Percentiles rank a stretch among this genome's conserved stretches.
These are phyloP conservation scores for Poecilus cupreus DNA, from an alignment of 2,888 invertebrate genomes.

Conservation along the genomic window DNA sequence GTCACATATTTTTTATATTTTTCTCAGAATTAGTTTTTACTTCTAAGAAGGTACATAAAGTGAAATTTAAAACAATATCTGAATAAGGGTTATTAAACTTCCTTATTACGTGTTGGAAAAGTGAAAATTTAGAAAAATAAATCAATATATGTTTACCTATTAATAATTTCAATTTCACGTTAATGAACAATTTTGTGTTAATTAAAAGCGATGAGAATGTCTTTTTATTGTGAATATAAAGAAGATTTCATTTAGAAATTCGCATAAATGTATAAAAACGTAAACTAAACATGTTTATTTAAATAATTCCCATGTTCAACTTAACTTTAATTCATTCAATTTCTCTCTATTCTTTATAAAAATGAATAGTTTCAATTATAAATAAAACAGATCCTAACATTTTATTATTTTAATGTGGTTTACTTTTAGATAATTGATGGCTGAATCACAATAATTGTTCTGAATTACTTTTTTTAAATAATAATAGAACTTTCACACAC, in stretches of 20 bases:
- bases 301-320: conserved; percentile 2
- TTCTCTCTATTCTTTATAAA: conserved; percentile 23
- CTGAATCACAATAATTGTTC: conserved; percentile 14
- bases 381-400: background rate
- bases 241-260: conserved; percentile 35
- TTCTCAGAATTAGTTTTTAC: too few species aligned
- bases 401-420: conserved; percentile 14
- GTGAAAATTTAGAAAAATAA: too few species aligned
- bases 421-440: background rate
- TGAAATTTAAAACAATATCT: too few species aligned
- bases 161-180: too few species aligned
- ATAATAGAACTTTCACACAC: conserved; percentile 22
- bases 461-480: conserved; percentile 18
- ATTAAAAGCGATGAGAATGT: background rate
- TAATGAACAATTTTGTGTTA: too few species aligned
- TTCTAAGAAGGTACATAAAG: too few species aligned
- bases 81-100: too few species aligned
- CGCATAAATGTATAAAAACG: conserved; percentile 32
- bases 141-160: too few species aligned
- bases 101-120: too few species aligned
- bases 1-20: too few species aligned
- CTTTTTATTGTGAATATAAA: background rate
- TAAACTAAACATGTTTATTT: conserved; percentile 6
- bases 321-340: conserved; percentile 8
- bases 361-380: conserved; percentile 21